Evolutionary conservation across 2,888 invertebrate species (phyloP).

Genomic region (Iselma pallidipennis): DNA sequence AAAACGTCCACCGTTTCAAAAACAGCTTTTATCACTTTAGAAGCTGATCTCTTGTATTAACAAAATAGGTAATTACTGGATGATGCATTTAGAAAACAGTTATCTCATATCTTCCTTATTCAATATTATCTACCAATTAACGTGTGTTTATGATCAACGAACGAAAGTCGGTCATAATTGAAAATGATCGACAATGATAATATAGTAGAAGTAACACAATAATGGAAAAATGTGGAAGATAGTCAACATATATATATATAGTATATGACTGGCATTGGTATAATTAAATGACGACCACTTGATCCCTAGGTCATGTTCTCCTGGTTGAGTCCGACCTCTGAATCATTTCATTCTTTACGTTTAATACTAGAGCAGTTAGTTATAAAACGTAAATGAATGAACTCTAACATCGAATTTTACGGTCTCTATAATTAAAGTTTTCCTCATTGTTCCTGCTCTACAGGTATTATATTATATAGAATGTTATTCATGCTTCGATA

Average conservation of each 20-base stretch:
- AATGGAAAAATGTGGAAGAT: background rate
- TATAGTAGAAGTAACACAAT: background rate
- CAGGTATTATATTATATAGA: background rate
- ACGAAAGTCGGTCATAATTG: background rate
- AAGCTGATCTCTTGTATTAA: no score
- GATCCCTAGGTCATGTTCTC: constrained; percentile 46
- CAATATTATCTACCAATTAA: no score
- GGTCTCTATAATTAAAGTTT: background rate
- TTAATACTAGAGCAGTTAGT: background rate
- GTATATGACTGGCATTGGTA: constrained; percentile 28
- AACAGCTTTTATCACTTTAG: no score
- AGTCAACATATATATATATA: no score
- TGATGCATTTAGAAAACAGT: no score
- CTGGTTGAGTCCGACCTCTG: constrained; percentile 41
- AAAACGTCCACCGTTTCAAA: no score
- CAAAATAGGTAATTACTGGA: no score
- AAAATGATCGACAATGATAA: background rate
- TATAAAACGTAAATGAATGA: background rate
- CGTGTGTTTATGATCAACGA: no score
- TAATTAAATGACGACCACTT: constrained; percentile 48
- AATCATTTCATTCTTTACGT: constrained; percentile 33
- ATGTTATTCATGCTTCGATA: background rate
- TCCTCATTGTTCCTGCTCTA: background rate
- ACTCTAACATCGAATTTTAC: background rate
- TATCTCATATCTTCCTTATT: no score